Evolutionary conservation across 2,113 vertebrate genomes (phyloP), one percentile per base, ranked within the genome.

Genomic region (Toxotes chatareus): DNA sequence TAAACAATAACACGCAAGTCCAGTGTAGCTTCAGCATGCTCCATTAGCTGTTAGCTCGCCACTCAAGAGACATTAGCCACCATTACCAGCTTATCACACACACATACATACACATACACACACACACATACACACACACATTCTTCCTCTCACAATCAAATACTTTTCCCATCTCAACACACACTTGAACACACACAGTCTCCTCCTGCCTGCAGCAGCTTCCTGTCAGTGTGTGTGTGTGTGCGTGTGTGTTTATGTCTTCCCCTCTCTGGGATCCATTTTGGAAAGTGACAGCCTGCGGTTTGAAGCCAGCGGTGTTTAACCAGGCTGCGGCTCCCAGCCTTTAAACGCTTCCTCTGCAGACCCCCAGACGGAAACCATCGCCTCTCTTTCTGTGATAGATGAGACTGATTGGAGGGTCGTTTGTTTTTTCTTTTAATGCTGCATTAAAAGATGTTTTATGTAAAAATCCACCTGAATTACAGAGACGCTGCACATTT

Each of bases 241-340:
- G 55, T 27, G 55, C 14, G 23, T 23, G 21, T n/a, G 3, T 6
- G 21, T 61, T 73, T 32, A 10, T 2, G 0, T 27, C 27, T 42
- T 8, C 62, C 7, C 68, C 83, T 78, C 73, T 3, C 23, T 68
- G 32, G 57, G 61, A 85, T 79, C 79, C 79, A 76, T 68, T 79
- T 82, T 76, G 66, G 74, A 82, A 44, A 71, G 66, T 67, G 79
- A 21, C 73, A 70, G 78, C n/a, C 13, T 73, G 73, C n/a, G 0
- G 75, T 76, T 0, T 72, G 69, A 65, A 81, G 17, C 82, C 69
- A 73, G 49, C 71, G 1, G 32, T 27, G 0, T 82, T 69, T 72
- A 85, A 72, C 75, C 75, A 79, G 82, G 7, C 76, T 70, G 76
- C 6, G n/a, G 57, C 59, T 72, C 38, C 46, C 19, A 21, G 31